phyloP scores from a whole-genome alignment of 2,888 invertebrate species.

The Leptinotarsa peninsularis region DNA sequence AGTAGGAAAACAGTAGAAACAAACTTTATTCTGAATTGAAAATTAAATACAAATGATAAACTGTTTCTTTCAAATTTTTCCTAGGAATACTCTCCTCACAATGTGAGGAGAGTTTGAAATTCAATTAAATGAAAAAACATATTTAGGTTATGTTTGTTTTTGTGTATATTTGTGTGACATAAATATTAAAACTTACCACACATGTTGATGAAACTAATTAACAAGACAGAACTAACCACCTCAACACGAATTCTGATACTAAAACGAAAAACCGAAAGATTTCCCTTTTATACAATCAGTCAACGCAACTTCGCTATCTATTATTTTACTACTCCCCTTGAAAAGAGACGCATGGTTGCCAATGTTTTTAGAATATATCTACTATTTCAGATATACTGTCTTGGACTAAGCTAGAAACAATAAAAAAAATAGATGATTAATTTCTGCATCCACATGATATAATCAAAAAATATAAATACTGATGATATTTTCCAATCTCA shows the following conservation, averaged over 20 bases:
- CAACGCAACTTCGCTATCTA: background rate
- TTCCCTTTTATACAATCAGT: constrained; percentile 1
- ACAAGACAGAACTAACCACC: background rate
- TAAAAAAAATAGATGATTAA: too few species aligned
- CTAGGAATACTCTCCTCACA: background rate
- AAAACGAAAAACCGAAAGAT: constrained; percentile 1
- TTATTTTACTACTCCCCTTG: background rate
- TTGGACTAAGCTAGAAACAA: too few species aligned
- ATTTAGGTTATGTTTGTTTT: constrained; percentile 16
- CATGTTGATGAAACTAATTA: background rate
- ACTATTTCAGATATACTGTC: too few species aligned
- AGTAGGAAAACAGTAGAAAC: too few species aligned
- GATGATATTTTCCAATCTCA: too few species aligned
- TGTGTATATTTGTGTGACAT: background rate
- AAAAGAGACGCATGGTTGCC: background rate
- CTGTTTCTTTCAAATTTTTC: background rate
- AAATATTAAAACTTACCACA: constrained; percentile 15
- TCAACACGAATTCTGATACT: background rate
- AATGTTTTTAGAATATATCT: background rate
- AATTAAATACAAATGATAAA: background rate
- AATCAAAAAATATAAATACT: too few species aligned
- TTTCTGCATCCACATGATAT: too few species aligned
- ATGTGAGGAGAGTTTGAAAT: background rate
- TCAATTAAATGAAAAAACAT: background rate
- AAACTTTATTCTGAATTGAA: too few species aligned